Conservation (phyloP, 2,113 vertebrate genomes). For the Platanista minor region DNA sequence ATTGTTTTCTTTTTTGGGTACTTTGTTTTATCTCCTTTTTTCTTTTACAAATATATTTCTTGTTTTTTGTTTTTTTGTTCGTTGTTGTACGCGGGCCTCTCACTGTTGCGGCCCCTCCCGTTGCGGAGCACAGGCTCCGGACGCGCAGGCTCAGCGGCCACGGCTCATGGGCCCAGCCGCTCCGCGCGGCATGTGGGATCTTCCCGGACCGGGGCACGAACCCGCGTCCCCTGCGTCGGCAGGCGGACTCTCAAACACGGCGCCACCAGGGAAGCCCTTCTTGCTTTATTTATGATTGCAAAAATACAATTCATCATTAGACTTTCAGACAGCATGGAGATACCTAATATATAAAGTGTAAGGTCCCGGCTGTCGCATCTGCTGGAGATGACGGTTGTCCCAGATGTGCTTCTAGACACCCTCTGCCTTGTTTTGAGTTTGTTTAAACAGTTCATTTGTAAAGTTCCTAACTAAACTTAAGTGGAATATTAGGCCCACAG, state of each 20-base stretch:
- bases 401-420: background rate
- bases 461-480: background rate
- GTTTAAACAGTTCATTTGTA: background rate
- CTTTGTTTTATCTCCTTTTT: background rate
- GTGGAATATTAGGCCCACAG: background rate
- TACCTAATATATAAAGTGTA: background rate
- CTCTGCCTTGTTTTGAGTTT: background rate
- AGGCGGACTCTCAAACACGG: no score
- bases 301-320: conserved; percentile 1
- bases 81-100: no score
- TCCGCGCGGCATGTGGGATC: no score
- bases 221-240: no score
- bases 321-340: background rate
- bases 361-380: background rate
- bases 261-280: no score
- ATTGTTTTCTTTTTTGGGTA: background rate
- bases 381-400: background rate
- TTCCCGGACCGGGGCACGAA: no score
- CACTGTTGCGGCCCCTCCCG: no score
- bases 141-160: no score
- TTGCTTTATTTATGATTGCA: conserved; percentile 13
- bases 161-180: no score
- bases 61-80: conserved; percentile 11
- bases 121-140: no score
- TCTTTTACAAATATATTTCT: background rate